These are phyloP conservation scores for Anarhynchus alexandrinus DNA, from an alignment of 2,113 vertebrate species.

Conservation along the genomic window DNA sequence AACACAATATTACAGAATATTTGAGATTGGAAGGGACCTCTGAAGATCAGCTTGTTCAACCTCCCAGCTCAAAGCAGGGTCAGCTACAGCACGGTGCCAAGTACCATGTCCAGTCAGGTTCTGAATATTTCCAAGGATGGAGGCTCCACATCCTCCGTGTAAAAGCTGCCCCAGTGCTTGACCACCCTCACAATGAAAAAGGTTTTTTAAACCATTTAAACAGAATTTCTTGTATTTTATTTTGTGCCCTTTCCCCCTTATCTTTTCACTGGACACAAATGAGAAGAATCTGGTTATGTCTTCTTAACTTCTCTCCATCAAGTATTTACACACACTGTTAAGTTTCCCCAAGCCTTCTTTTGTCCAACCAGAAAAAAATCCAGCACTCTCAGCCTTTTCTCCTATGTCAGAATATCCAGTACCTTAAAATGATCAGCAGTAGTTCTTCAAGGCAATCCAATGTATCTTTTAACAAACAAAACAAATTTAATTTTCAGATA, in stretches of 20 bases:
- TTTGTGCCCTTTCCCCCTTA: background rate
- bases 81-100: background rate
- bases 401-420: background rate
- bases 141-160: background rate
- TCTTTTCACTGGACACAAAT: background rate
- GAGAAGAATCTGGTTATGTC: background rate
- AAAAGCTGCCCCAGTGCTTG: background rate
- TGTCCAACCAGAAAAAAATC: background rate
- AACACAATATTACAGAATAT: background rate
- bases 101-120: background rate
- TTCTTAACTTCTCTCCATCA: background rate
- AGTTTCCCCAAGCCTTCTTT: background rate
- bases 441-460: background rate
- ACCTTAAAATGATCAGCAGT: background rate
- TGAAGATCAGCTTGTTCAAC: background rate
- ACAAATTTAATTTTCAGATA: background rate
- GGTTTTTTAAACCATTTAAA: background rate
- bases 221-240: background rate
- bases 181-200: background rate
- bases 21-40: background rate
- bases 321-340: background rate
- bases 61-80: background rate
- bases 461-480: background rate
- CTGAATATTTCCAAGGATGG: background rate
- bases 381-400: background rate